Conservation (phyloP, 64 coral and sea anemone genomes). For the Stichodactyla helianthus region DNA sequence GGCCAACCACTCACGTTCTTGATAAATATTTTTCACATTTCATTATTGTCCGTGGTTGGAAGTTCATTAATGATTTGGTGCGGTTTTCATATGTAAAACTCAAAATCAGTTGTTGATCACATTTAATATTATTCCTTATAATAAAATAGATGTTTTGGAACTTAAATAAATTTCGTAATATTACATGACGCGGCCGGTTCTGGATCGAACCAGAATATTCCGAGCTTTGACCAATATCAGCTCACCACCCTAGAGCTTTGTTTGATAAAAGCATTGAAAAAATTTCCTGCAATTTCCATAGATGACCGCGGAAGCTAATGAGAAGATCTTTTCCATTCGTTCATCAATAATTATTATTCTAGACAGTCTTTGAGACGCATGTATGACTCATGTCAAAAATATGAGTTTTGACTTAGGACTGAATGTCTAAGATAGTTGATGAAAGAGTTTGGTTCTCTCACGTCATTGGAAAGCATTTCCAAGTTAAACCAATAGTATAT, state of each 20-base stretch:
- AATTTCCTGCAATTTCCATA: neutral
- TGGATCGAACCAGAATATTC: too few species aligned
- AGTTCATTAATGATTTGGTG: slow-evolving; percentile 1
- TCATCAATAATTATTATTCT: neutral
- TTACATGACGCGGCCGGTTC: too few species aligned
- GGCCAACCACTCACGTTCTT: neutral
- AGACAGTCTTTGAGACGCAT: neutral
- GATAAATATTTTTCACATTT: neutral
- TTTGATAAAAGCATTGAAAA: neutral
- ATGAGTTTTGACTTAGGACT: neutral
- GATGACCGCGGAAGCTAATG: neutral
- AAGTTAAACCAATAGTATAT: neutral
- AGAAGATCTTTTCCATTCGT: neutral
- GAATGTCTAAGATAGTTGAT: neutral
- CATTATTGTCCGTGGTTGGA: neutral
- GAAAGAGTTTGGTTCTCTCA: neutral
- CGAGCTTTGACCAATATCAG: too few species aligned
- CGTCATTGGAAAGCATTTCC: neutral
- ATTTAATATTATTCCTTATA: neutral
- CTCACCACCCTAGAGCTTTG: neutral
- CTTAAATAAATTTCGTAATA: neutral
- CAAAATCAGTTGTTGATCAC: neutral
- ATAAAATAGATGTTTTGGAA: neutral
- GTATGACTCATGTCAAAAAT: neutral
- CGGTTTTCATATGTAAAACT: neutral